Conservation (phyloP, 2,113 vertebrate genomes). For the Trochalopteron elliotii region DNA sequence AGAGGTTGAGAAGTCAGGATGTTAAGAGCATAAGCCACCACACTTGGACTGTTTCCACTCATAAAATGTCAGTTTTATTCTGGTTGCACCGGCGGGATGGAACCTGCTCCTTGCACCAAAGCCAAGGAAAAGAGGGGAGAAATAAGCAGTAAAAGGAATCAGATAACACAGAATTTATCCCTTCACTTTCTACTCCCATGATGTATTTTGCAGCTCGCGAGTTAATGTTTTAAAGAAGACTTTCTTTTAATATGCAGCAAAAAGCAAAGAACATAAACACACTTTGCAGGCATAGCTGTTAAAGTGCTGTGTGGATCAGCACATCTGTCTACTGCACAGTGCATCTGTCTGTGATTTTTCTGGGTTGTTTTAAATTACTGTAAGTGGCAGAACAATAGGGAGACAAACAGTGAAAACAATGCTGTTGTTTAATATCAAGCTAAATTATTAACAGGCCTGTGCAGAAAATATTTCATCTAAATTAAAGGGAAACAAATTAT, state of each 20-base stretch:
- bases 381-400: conserved; percentile 33
- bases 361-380: conserved; percentile 7
- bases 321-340: background rate
- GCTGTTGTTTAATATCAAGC: background rate
- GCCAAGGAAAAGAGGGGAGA: conserved; percentile 13
- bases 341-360: background rate
- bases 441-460: conserved; percentile 44
- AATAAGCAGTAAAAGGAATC: conserved; percentile 22
- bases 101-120: background rate
- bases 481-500: background rate
- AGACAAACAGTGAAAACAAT: conserved; percentile 41
- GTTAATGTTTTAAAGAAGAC: background rate
- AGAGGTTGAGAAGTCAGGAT: conserved; percentile 46
- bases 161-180: background rate
- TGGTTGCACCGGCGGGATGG: background rate
- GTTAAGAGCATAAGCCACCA: conserved; percentile 40
- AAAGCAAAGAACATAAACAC: background rate
- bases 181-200: background rate
- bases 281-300: background rate
- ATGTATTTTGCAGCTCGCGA: conserved; percentile 2
- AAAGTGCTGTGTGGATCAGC: background rate
- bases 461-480: background rate
- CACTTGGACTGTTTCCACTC: conserved; percentile 38
- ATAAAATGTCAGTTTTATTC: conserved; percentile 44
- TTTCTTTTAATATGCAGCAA: background rate